Percentiles rank a stretch among this genome's conserved stretches.
These are phyloP conservation scores for Nasua narica DNA, from an alignment of 2,797 vertebrate species.

Conservation along the genomic window DNA sequence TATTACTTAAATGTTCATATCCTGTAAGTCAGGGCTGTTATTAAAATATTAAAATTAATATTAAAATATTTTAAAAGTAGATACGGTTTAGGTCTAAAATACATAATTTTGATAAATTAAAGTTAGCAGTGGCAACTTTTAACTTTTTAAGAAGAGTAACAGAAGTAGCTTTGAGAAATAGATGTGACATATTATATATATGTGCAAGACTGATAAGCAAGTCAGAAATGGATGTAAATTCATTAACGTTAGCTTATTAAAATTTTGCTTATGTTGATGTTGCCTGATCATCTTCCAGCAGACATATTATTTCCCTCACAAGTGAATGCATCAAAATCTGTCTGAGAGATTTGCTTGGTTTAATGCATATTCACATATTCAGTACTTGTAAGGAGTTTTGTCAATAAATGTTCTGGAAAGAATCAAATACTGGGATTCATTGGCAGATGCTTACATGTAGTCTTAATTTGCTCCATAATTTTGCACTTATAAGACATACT, in stretches of 20 bases:
- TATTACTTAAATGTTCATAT: conserved; percentile 32
- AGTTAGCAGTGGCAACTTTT: conserved; percentile 63
- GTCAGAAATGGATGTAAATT: conserved; percentile 42
- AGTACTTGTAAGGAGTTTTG: conserved; percentile 15
- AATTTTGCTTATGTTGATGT: conserved; percentile 50
- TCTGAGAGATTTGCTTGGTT: conserved; percentile 46
- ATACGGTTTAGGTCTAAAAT: conserved; percentile 51
- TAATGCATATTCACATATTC: conserved; percentile 37
- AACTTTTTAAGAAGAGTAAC: conserved; percentile 46
- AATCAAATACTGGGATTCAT: conserved; percentile 31
- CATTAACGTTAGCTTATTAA: conserved; percentile 57
- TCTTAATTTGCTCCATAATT: conserved; percentile 26
- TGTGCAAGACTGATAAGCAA: conserved; percentile 53
- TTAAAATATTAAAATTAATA: conserved; percentile 27
- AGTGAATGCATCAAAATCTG: conserved; percentile 31
- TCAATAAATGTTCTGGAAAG: conserved; percentile 42
- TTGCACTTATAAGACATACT: conserved; percentile 36
- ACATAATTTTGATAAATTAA: conserved; percentile 61
- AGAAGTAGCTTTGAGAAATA: conserved; percentile 66
- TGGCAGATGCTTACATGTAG: background rate
- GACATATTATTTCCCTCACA: conserved; percentile 31
- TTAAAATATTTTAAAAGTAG: conserved; percentile 8
- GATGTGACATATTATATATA: conserved; percentile 59
- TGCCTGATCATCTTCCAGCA: conserved; percentile 32
- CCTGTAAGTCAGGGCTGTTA: background rate